Conservation (phyloP, 2,113 vertebrate genomes). For the Mormyrus lacerda region DNA sequence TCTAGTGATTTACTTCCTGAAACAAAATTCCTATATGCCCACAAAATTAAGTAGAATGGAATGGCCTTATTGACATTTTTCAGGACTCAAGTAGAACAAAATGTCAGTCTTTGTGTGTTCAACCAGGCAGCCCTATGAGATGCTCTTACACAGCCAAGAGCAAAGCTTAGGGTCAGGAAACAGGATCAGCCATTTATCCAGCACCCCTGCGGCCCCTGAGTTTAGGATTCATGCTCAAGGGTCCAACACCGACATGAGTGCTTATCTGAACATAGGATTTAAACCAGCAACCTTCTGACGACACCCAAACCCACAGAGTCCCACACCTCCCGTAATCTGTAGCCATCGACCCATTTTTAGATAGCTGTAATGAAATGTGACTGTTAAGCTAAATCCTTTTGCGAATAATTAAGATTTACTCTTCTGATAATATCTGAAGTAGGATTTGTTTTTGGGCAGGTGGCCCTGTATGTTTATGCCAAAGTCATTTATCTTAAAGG, state of each 20-base stretch:
- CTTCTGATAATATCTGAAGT: not conserved
- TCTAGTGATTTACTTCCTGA: not conserved
- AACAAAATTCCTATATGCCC: not conserved
- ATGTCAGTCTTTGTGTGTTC: not conserved
- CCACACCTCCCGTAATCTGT: not conserved
- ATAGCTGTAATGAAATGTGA: not conserved
- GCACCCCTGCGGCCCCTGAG: not conserved
- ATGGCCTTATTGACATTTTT: not conserved
- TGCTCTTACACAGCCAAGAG: not conserved
- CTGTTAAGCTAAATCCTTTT: not conserved
- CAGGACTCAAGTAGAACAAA: not conserved
- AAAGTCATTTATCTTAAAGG: slow-evolving; percentile 3
- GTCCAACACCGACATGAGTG: not conserved
- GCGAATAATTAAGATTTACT: slow-evolving; percentile 1
- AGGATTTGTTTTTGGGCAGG: not conserved
- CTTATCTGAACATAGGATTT: not conserved
- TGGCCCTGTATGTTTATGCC: not conserved
- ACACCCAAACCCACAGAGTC: not conserved
- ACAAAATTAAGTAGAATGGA: not conserved
- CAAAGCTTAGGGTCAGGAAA: not conserved
- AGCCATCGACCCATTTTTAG: not conserved
- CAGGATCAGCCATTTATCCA: not conserved
- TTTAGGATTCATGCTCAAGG: not conserved
- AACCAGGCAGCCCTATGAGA: not conserved
- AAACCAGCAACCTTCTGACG: not conserved